Conservation (phyloP, 2,113 vertebrate species). For the Corythaeola cristata region DNA sequence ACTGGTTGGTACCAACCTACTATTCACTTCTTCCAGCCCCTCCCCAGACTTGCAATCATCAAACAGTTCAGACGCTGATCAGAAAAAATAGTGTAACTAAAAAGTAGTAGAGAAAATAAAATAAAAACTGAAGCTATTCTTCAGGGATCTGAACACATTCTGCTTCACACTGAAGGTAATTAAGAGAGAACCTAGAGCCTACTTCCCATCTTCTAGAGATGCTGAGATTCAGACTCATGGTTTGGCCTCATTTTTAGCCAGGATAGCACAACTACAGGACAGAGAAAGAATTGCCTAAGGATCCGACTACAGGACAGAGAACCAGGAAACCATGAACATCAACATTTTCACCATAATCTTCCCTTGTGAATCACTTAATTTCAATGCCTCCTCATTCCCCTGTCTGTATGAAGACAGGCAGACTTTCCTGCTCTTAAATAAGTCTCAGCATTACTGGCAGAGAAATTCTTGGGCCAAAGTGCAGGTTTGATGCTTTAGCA, state of each 20-base stretch:
- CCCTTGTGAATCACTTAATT: not conserved
- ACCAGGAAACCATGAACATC: slow-evolving; percentile 14
- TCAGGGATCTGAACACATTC: not conserved
- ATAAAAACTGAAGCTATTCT: not conserved
- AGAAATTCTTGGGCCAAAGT: not conserved
- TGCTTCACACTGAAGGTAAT: not conserved
- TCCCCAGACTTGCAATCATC: not conserved
- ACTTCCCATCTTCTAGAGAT: not conserved
- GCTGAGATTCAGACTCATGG: not conserved
- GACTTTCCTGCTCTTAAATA: not conserved
- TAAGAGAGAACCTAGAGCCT: not conserved
- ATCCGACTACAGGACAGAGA: not conserved
- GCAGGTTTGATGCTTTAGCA: not conserved
- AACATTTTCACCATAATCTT: not conserved
- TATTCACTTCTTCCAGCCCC: not conserved
- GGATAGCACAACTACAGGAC: not conserved
- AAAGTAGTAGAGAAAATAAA: not conserved
- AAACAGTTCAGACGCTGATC: not conserved
- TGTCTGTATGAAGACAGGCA: not conserved
- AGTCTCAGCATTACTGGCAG: not conserved
- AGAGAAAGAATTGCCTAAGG: not conserved
- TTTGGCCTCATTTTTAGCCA: not conserved
- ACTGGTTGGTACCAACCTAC: not conserved
- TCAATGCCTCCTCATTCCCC: not conserved
- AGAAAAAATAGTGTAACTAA: not conserved